Conservation (phyloP, 1,140 invertebrate species). For the Drosophila nannoptera region DNA sequence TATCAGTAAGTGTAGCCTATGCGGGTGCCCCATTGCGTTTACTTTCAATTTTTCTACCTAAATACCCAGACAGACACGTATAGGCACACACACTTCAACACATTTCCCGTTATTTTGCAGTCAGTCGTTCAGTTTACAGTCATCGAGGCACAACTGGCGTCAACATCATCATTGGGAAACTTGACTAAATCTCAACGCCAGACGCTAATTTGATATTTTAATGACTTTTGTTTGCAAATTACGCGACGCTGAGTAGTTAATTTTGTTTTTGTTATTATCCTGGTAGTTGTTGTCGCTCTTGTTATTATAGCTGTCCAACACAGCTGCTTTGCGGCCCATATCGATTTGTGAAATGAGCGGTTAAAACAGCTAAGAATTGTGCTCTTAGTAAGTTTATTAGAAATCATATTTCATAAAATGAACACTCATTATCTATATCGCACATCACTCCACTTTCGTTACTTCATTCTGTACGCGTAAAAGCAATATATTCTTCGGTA, state of each 20-base stretch:
- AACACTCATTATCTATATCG: too few species aligned
- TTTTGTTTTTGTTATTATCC: slow-evolving; percentile 10
- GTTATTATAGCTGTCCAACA: slow-evolving; percentile 6
- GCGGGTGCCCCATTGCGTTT: slow-evolving; percentile 51
- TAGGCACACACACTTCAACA: slow-evolving; percentile 2
- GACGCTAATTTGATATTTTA: slow-evolving; percentile 77
- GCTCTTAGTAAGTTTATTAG: slow-evolving; percentile 6
- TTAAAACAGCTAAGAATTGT: slow-evolving; percentile 42
- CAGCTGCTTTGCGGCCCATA: slow-evolving; percentile 17
- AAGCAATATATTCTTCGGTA: too few species aligned
- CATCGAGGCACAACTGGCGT: slow-evolving; percentile 44
- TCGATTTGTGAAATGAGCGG: slow-evolving; percentile 32
- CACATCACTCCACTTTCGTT: too few species aligned
- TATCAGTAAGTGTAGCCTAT: slow-evolving; percentile 54
- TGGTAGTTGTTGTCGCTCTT: slow-evolving; percentile 4
- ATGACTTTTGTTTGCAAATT: slow-evolving; percentile 75
- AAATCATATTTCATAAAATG: too few species aligned
- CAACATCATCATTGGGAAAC: slow-evolving; percentile 52
- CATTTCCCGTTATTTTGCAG: slow-evolving; percentile 23
- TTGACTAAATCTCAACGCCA: slow-evolving; percentile 62
- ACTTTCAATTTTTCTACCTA: slow-evolving; percentile 57
- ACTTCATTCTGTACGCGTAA: too few species aligned
- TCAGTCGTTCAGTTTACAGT: slow-evolving; percentile 24
- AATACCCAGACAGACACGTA: slow-evolving; percentile 10
- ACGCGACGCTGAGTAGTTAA: slow-evolving; percentile 31